A percentile compares a stretch with the other conserved stretches of the same genome.
phyloP scores from a whole-genome alignment of 2,888 invertebrate genomes.

The Ypsolopha scabrella region DNA sequence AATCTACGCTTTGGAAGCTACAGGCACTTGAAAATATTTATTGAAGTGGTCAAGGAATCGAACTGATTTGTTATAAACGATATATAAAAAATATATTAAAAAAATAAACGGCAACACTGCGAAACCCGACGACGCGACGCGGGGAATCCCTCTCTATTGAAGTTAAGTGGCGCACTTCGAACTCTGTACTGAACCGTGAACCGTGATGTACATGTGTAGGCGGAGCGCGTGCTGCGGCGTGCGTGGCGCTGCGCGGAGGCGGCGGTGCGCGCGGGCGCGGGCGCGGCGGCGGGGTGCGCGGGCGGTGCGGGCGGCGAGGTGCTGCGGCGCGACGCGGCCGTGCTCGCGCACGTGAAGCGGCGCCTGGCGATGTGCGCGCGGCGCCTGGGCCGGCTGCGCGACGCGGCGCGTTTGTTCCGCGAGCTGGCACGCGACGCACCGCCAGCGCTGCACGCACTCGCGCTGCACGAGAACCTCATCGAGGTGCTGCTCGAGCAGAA shows the following conservation, averaged over 20 bases:
- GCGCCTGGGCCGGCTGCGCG: constrained; percentile 92
- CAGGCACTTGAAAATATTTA: too few relatives aligned
- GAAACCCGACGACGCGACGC: too few relatives aligned
- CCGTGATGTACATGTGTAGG: too few relatives aligned
- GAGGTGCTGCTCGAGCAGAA: constrained; percentile 96
- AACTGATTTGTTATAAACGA: too few relatives aligned
- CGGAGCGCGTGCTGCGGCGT: constrained; percentile 61
- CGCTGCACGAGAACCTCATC: constrained; percentile 96
- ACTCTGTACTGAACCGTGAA: too few relatives aligned
- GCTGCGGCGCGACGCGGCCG: constrained; percentile 91
- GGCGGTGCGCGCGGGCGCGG: constrained; percentile 88
- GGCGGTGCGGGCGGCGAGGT: constrained; percentile 92
- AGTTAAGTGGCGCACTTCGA: too few relatives aligned
- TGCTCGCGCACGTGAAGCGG: constrained; percentile 93
- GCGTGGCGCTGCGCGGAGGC: constrained; percentile 98
- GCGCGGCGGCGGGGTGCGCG: constrained; percentile 87
- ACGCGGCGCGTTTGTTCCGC: constrained; percentile 96
- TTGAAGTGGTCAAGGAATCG: too few relatives aligned
- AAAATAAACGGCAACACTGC: too few relatives aligned
- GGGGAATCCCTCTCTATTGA: too few relatives aligned
- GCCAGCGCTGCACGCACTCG: constrained; percentile 92
- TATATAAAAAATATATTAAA: too few relatives aligned
- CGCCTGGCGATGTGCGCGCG: constrained; percentile 98
- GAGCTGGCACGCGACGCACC: constrained; percentile 97
- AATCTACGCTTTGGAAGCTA: too few relatives aligned